These are phyloP conservation scores for Parapsyche elsis DNA, from an alignment of 1,140 invertebrate genomes.

Conservation along the genomic window DNA sequence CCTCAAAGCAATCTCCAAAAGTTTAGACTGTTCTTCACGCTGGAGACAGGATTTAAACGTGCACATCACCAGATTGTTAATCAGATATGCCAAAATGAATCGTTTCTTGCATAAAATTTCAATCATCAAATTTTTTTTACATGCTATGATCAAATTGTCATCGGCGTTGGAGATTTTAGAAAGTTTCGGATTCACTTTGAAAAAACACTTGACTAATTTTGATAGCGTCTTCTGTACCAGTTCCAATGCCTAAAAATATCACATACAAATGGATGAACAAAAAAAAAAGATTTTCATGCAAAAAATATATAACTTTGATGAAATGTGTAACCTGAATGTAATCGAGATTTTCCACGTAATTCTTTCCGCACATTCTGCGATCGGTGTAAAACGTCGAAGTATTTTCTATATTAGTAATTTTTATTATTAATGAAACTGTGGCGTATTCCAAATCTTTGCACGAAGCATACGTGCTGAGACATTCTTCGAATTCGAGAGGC, in stretches of 20 bases:
- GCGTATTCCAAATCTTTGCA: conserved; percentile 53
- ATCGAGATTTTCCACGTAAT: conserved; percentile 65
- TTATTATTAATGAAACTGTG: conserved; percentile 48
- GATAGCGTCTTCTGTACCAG: conserved; percentile 65
- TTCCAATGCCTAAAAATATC: conserved; percentile 62
- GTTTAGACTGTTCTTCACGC: conserved; percentile 65
- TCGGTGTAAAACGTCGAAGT: conserved; percentile 56
- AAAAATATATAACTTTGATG: not conserved
- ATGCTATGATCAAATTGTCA: conserved; percentile 57
- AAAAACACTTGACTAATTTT: conserved; percentile 66
- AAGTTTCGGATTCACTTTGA: conserved; percentile 66
- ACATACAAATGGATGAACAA: not conserved
- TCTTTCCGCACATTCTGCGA: conserved; percentile 61
- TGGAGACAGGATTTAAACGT: conserved; percentile 64
- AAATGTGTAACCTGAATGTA: conserved; percentile 64
- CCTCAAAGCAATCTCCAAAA: conserved; percentile 66
- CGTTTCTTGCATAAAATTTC: conserved; percentile 63
- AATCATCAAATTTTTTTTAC: conserved; percentile 63
- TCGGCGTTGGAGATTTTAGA: conserved; percentile 62
- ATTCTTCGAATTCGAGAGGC: conserved; percentile 46
- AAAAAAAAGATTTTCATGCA: not conserved
- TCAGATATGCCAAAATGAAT: conserved; percentile 64
- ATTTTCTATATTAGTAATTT: conserved; percentile 60
- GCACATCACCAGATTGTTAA: conserved; percentile 61
- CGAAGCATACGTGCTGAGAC: conserved; percentile 40